Evolutionary conservation across 2,113 vertebrate species (phyloP).

Genomic region (Archocentrus centrarchus): DNA sequence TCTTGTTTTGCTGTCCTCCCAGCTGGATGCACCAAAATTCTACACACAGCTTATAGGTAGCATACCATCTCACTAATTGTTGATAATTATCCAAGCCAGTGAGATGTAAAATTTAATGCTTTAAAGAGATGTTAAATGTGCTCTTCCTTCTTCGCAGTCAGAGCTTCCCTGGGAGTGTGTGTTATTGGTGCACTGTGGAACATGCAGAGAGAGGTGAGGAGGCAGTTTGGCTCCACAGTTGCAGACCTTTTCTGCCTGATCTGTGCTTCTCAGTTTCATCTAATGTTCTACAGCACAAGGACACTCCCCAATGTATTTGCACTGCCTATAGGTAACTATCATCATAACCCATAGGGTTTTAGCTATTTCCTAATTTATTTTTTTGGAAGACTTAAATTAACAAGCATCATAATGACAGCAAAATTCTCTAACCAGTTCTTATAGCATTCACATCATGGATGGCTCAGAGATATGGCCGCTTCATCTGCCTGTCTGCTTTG

Average conservation of each 20-base stretch:
- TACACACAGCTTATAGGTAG: slow-evolving; percentile 89
- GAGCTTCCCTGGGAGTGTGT: slow-evolving; percentile 86
- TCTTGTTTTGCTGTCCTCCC: slow-evolving; percentile 77
- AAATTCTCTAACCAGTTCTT: slow-evolving; percentile 80
- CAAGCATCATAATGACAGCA: not conserved
- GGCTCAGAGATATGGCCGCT: slow-evolving; percentile 82
- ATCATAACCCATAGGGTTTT: not conserved
- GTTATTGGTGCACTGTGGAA: slow-evolving; percentile 87
- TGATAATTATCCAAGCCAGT: not conserved
- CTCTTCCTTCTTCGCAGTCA: slow-evolving; percentile 79
- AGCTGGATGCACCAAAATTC: slow-evolving; percentile 87
- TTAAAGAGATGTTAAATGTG: not conserved
- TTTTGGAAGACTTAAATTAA: not conserved
- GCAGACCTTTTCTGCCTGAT: slow-evolving; percentile 88
- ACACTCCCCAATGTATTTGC: slow-evolving; percentile 94
- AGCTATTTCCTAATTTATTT: not conserved
- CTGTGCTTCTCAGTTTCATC: slow-evolving; percentile 92
- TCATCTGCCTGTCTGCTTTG: slow-evolving; percentile 90
- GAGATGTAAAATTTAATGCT: not conserved
- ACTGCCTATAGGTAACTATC: slow-evolving; percentile 86
- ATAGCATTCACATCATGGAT: slow-evolving; percentile 90
- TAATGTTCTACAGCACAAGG: slow-evolving; percentile 97
- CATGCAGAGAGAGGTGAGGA: slow-evolving; percentile 88
- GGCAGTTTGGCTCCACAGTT: slow-evolving; percentile 89
- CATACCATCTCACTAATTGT: rapidly evolving